phyloP scores from a whole-genome alignment of 1,140 invertebrate species.

The Tetramorium parvispinum region DNA sequence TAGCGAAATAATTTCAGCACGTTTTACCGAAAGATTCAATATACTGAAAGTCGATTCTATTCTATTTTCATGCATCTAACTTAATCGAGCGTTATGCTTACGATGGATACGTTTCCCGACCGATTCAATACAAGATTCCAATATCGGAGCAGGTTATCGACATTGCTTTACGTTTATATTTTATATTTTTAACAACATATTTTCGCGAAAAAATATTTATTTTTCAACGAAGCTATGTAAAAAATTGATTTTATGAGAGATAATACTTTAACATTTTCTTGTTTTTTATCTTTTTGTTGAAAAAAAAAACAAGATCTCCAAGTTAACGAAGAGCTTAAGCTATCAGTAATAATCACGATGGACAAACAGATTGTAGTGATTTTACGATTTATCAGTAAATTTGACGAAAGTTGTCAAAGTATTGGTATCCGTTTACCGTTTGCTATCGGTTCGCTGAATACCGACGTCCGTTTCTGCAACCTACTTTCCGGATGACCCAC shows the following conservation, averaged over 20 bases:
- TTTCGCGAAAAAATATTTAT: background rate
- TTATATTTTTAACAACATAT: slow-evolving; percentile 8
- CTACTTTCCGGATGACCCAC: slow-evolving; percentile 51
- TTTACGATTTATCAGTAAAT: slow-evolving; percentile 72
- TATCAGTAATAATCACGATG: background rate
- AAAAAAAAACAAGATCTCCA: background rate
- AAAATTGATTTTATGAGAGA: background rate
- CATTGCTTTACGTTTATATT: background rate
- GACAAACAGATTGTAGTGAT: slow-evolving; percentile 12
- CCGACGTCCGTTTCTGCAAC: slow-evolving; percentile 24
- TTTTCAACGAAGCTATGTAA: background rate
- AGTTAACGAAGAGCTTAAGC: background rate
- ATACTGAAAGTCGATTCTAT: background rate
- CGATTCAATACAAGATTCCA: slow-evolving; percentile 19
- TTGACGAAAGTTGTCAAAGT: slow-evolving; percentile 68
- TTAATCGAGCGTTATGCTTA: slow-evolving; percentile 26
- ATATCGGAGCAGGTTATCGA: slow-evolving; percentile 4
- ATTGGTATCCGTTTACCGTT: slow-evolving; percentile 70
- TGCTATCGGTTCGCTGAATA: slow-evolving; percentile 41
- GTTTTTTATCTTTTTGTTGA: background rate
- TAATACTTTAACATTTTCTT: background rate
- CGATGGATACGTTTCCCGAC: slow-evolving; percentile 14
- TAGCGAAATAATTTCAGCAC: background rate
- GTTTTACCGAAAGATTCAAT: background rate
- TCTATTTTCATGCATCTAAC: background rate